These are phyloP conservation scores for Leuciscus waleckii DNA, from an alignment of 2,797 vertebrate species.

Conservation along the genomic window DNA sequence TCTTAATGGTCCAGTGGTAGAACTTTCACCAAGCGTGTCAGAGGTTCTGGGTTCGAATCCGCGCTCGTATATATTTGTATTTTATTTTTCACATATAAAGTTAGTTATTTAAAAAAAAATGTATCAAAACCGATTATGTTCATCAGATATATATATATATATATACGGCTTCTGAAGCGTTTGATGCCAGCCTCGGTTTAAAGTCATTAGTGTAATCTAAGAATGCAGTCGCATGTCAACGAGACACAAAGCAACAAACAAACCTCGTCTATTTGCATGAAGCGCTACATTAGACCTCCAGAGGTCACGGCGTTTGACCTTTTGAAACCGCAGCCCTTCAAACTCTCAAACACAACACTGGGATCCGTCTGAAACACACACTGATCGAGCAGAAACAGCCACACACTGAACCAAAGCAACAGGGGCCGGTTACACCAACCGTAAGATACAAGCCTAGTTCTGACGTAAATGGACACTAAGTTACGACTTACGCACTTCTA, in stretches of 20 bases:
- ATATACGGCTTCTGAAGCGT: neutral
- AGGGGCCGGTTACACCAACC: too few species aligned
- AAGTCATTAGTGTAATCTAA: neutral
- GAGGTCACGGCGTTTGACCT: constrained; percentile 14
- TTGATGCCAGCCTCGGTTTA: neutral
- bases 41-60: too few species aligned
- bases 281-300: neutral
- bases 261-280: constrained; percentile 26
- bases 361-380: neutral
- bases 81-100: too few species aligned
- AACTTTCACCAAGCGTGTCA: too few species aligned
- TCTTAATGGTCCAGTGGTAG: too few species aligned
- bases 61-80: too few species aligned
- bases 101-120: too few species aligned
- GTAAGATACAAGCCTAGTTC: too few species aligned
- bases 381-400: neutral
- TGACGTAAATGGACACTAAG: too few species aligned
- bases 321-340: neutral
- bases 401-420: neutral
- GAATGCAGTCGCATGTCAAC: neutral
- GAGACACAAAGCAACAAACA: constrained; percentile 3
- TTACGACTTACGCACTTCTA: too few species aligned
- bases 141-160: too few species aligned
- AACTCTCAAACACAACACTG: neutral
- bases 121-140: too few species aligned